These are phyloP conservation scores for Seriola dumerili DNA, from an alignment of 2,113 vertebrate species.

Conservation along the genomic window DNA sequence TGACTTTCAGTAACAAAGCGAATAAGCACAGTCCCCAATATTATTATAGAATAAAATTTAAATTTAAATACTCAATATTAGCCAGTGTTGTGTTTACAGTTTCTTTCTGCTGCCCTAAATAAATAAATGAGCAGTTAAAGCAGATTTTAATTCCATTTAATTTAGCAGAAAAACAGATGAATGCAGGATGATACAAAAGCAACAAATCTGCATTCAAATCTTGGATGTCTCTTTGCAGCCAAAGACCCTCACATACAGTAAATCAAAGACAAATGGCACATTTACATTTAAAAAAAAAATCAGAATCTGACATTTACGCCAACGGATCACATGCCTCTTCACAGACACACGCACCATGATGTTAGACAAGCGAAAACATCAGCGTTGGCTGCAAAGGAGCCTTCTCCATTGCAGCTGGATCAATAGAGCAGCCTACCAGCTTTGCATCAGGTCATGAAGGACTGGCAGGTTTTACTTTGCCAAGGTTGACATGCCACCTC, in stretches of 20 bases:
- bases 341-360: slow-evolving; percentile 20
- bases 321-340: slow-evolving; percentile 11
- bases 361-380: slow-evolving; percentile 43
- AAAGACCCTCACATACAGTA: background rate
- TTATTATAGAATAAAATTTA: background rate
- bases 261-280: background rate
- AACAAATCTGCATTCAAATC: background rate
- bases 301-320: slow-evolving; percentile 30
- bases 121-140: background rate
- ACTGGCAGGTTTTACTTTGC: slow-evolving; percentile 62
- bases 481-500: slow-evolving; percentile 65
- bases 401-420: slow-evolving; percentile 59
- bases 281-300: background rate
- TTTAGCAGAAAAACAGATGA: background rate
- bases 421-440: slow-evolving; percentile 55
- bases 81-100: background rate
- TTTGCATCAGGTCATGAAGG: slow-evolving; percentile 49
- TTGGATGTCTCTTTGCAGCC: background rate
- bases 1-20: background rate
- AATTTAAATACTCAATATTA: background rate
- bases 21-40: background rate
- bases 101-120: background rate
- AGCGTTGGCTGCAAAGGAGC: slow-evolving; percentile 10
- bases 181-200: background rate
- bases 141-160: background rate